Base-by-base conservation (phyloP, 2,113 vertebrate genomes). In the Cephalophus harveyi region DNA sequence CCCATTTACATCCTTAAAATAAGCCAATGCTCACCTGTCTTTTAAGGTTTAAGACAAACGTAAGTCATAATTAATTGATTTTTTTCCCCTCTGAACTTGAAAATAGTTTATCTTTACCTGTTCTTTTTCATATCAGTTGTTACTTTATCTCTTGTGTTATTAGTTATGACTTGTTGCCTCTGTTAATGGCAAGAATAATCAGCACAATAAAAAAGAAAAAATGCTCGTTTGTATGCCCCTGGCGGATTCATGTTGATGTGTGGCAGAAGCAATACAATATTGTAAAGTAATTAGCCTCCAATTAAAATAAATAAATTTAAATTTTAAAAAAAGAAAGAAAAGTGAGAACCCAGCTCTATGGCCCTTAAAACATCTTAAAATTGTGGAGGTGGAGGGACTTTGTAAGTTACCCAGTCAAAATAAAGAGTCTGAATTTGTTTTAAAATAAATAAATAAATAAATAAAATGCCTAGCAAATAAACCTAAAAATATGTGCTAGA, bases 221-320 rank as follows among this genome's bases (percentile, higher is more conserved):
- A 48, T 3, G 21, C 23, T 71, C 0, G 14, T 55, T 82, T 27
- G 59, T 62, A 62, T 6, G 2, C 28, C 28, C 2, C 0, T 62
- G 28, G 14, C 0, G 0, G 13, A 15, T 62, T 62, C 46, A 46
- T 46, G 46, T 46, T 46, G 46, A 46, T 46, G 46, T 59, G 11
- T 59, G 57, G 25, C 57, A 59, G 57, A 59, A 59, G 10, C 25
- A 59, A 59, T 59, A 59, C 57, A 27, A 59, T 12, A 59, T 59
- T 59, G 57, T 27, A 27, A 27, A 59, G 10, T 59, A 27, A 59
- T 27, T 27, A 59, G 57, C 60, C 14, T 62, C 60, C 60, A 33
- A 7, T 62, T 62, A 62, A 62, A 62, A 62, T 62, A 62, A 62
- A 62, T 62, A 30, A 30, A 62, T 30, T 62, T 62, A 60, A 60